Conservation (phyloP, 2,797 vertebrate genomes). For the Odontamblyopus rebecca region DNA sequence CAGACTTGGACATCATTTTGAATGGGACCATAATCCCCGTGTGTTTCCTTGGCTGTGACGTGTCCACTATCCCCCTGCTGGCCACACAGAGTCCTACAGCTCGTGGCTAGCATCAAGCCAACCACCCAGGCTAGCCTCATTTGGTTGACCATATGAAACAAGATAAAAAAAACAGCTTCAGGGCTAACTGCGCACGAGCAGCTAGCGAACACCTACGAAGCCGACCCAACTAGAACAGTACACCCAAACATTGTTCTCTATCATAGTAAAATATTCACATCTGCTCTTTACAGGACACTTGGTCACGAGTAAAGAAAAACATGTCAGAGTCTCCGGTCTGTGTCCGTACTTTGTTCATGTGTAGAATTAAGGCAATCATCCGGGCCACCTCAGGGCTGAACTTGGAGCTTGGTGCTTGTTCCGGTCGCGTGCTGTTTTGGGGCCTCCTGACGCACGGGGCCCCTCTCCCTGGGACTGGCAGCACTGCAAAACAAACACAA, state of each 20-base stretch:
- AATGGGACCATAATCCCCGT: not conserved
- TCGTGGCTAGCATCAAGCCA: constrained; percentile 57
- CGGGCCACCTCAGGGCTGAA: constrained; percentile 64
- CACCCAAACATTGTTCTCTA: constrained; percentile 79
- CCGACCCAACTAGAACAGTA: constrained; percentile 77
- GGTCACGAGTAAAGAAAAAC: constrained; percentile 77
- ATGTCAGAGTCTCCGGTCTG: constrained; percentile 70
- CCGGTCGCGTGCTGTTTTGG: constrained; percentile 57
- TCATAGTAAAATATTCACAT: constrained; percentile 86
- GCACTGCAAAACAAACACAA: constrained; percentile 68
- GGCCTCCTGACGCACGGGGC: constrained; percentile 53
- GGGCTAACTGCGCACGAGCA: constrained; percentile 68
- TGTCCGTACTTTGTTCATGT: constrained; percentile 77
- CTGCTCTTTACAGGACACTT: constrained; percentile 81
- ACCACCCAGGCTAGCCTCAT: constrained; percentile 70
- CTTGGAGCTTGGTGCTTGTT: constrained; percentile 38
- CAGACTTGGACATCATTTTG: constrained; percentile 7
- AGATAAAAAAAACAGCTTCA: constrained; percentile 73
- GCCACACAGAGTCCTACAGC: constrained; percentile 41
- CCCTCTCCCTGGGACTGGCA: constrained; percentile 65
- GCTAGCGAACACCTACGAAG: constrained; percentile 74
- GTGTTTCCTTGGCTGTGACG: constrained; percentile 4
- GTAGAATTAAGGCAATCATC: constrained; percentile 84
- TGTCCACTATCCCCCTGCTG: constrained; percentile 8
- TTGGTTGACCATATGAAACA: constrained; percentile 75